Evolutionary conservation across 2,888 invertebrate species (phyloP).

Genomic region (Thalpophila matura): DNA sequence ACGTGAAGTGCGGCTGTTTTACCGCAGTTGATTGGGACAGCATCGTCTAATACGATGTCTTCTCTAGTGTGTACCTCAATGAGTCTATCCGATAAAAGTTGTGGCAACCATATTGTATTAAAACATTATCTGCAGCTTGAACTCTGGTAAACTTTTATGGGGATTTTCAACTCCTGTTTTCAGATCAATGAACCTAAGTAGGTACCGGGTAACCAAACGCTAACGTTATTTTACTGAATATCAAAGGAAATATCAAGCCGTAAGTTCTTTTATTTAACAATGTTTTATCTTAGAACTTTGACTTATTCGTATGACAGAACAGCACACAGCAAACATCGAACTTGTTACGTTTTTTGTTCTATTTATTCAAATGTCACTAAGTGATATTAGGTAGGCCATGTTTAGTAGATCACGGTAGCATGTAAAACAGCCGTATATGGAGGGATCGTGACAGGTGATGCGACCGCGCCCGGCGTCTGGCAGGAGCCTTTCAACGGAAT

Average conservation of each 20-base stretch:
- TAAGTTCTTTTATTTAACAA: not conserved
- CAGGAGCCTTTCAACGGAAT: constrained; percentile 43
- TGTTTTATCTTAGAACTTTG: not conserved
- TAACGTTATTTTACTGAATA: constrained; percentile 2
- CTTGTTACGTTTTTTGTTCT: not conserved
- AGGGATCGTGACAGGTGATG: constrained; percentile 55
- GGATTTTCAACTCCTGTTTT: constrained; percentile 34
- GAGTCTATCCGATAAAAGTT: not conserved
- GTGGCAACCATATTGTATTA: constrained; percentile 3
- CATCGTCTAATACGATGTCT: too few relatives aligned
- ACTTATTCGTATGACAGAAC: not conserved
- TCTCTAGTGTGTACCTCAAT: too few relatives aligned
- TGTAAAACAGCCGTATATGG: constrained; percentile 56
- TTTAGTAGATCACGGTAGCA: constrained; percentile 43
- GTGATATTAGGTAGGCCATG: constrained; percentile 17
- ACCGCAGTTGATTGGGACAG: too few relatives aligned
- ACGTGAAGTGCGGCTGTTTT: too few relatives aligned
- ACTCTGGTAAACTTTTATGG: constrained; percentile 19
- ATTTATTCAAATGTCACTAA: constrained; percentile 15
- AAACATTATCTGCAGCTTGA: constrained; percentile 17
- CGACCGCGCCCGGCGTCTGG: constrained; percentile 18
- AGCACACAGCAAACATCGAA: not conserved
- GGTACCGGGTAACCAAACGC: not conserved
- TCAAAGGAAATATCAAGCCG: not conserved
- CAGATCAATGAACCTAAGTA: constrained; percentile 25